phyloP scores from a whole-genome alignment of 2,113 vertebrate genomes.

The Nycticorax nycticorax region DNA sequence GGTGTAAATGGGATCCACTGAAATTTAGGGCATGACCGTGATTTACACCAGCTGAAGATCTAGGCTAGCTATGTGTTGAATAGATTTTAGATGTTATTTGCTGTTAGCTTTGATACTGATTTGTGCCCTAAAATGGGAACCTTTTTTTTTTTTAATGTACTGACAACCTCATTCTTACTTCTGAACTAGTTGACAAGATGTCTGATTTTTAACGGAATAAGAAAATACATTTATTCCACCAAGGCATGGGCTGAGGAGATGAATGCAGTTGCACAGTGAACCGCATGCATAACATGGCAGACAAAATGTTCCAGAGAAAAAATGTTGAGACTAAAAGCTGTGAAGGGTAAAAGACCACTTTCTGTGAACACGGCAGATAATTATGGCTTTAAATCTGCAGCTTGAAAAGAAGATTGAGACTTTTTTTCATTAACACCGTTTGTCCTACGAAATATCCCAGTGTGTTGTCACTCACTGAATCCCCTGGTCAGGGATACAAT shows the following conservation, averaged over 20 bases:
- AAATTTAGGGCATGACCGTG: not conserved
- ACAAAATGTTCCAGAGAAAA: conserved; percentile 50
- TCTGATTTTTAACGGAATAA: conserved; percentile 52
- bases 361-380: not conserved
- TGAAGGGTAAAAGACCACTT: not conserved
- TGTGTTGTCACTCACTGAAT: not conserved
- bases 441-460: not conserved
- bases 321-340: conserved; percentile 25
- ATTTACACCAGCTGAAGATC: not conserved
- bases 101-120: conserved; percentile 4
- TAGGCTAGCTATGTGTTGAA: not conserved
- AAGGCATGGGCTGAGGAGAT: conserved; percentile 53
- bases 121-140: not conserved
- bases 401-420: not conserved
- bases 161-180: conserved; percentile 27
- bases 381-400: conserved; percentile 58
- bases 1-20: not conserved
- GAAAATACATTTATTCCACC: conserved; percentile 61
- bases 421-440: not conserved
- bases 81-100: conserved; percentile 15
- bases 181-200: conserved; percentile 50
- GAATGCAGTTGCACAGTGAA: conserved; percentile 64
- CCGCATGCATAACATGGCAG: conserved; percentile 31
- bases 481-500: not conserved
- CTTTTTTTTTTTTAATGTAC: not conserved